phyloP scores from a whole-genome alignment of 2,113 vertebrate species.

The Electrona antarctica region DNA sequence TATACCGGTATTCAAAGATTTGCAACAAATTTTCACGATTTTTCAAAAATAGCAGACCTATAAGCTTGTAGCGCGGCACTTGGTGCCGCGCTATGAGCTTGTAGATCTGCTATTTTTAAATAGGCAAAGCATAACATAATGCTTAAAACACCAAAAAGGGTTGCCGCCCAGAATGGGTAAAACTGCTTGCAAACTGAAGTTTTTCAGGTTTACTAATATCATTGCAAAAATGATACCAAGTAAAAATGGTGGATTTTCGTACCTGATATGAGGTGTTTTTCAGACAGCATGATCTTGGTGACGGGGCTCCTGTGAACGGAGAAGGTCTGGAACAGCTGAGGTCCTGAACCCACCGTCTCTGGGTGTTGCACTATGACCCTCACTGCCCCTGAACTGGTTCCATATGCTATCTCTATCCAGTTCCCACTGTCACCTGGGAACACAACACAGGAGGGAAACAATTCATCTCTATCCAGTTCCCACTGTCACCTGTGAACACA shows the following conservation, averaged over 20 bases:
- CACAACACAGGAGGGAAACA: conserved; percentile 1
- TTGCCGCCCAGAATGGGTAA: no score
- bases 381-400: conserved; percentile 88
- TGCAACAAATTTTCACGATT: no score
- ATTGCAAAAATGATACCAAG: no score
- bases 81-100: no score
- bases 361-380: conserved; percentile 94
- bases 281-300: conserved; percentile 92
- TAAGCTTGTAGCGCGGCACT: no score
- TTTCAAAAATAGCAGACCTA: no score
- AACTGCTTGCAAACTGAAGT: no score
- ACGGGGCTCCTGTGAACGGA: conserved; percentile 91
- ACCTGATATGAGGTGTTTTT: conserved; percentile 91
- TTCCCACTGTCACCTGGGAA: conserved; percentile 90
- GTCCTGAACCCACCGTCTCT: conserved; percentile 90
- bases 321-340: conserved; percentile 94
- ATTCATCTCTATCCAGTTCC: conserved; percentile 88
- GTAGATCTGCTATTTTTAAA: no score
- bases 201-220: no score
- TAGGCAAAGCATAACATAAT: no score
- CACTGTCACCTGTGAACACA: conserved; percentile 85
- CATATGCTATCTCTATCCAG: conserved; percentile 94
- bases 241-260: not conserved
- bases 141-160: no score
- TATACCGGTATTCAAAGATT: no score